Evolutionary conservation across 2,888 invertebrate genomes (phyloP).

Genomic region (Myopa testacea): DNA sequence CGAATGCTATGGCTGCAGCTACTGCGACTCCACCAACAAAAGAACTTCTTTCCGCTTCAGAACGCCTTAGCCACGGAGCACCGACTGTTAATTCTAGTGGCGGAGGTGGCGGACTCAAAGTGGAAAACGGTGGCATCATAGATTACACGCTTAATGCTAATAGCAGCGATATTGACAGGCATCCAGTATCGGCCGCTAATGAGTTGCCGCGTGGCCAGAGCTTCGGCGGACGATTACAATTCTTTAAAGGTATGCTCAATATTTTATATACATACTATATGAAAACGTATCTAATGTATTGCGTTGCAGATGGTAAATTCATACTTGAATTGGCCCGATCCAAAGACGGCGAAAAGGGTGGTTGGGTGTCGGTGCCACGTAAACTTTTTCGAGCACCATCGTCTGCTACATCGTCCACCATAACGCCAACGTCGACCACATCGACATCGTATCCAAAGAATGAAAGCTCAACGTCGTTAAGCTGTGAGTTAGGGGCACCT

Average conservation of each 20-base stretch:
- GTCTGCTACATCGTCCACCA: constrained; percentile 71
- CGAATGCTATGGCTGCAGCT: constrained; percentile 50
- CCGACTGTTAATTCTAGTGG: constrained; percentile 18
- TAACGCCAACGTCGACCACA: constrained; percentile 70
- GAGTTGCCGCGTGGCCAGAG: constrained; percentile 45
- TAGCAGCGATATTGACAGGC: constrained; percentile 60
- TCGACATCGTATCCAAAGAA: constrained; percentile 72
- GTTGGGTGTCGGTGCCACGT: constrained; percentile 90
- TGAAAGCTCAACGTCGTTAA: constrained; percentile 84
- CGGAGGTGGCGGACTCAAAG: constrained; percentile 36
- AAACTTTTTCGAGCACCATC: constrained; percentile 89
- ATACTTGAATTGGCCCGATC: constrained; percentile 85
- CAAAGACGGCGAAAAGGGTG: constrained; percentile 82
- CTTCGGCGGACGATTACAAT: constrained; percentile 67
- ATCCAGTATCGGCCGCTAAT: constrained; percentile 57
- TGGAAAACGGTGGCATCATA: constrained; percentile 55
- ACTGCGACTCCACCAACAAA: constrained; percentile 43
- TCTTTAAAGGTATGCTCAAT: constrained; percentile 64
- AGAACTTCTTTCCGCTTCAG: constrained; percentile 28
- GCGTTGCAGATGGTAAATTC: constrained; percentile 84
- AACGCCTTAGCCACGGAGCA: constrained; percentile 38
- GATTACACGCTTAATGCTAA: constrained; percentile 54
- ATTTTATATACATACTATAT: not conserved
- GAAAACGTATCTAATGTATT: too few species aligned
- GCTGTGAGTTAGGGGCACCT: constrained; percentile 72